A percentile compares a stretch with the other conserved stretches of the same genome.
phyloP scores from a whole-genome alignment of 2,113 vertebrate genomes.

The Coreoperca whiteheadi region DNA sequence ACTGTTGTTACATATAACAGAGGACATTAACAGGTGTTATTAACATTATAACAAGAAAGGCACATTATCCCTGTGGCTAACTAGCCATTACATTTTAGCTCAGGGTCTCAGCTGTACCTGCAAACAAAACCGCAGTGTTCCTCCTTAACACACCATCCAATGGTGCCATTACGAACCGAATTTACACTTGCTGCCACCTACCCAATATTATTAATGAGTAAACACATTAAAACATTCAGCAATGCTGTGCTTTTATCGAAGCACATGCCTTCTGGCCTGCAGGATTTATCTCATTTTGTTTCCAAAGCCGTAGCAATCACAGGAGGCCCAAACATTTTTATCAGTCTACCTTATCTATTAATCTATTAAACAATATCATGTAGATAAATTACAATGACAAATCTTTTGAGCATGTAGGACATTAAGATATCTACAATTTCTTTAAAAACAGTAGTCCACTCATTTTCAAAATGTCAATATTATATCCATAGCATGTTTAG shows the following conservation, averaged over 20 bases:
- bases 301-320: slow-evolving; percentile 11
- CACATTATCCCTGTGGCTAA: not conserved
- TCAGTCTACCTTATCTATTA: too few species aligned
- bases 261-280: not conserved
- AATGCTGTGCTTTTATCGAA: not conserved
- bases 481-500: not conserved
- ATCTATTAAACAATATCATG: not conserved
- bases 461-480: not conserved
- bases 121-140: slow-evolving; percentile 4
- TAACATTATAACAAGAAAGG: not conserved
- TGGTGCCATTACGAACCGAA: not conserved
- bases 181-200: slow-evolving; percentile 18
- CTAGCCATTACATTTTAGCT: not conserved
- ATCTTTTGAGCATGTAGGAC: not conserved
- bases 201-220: slow-evolving; percentile 8
- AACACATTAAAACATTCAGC: slow-evolving; percentile 9
- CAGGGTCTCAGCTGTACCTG: not conserved
- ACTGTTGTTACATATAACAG: not conserved
- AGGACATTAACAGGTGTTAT: not conserved
- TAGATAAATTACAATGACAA: too few species aligned
- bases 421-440: not conserved
- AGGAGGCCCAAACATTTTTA: not conserved
- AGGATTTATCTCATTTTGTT: slow-evolving; percentile 7
- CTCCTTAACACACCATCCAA: not conserved
- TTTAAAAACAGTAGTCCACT: not conserved